These are phyloP conservation scores for Brachionus manjavacas DNA, from an alignment of 1,140 invertebrate species.

Conservation along the genomic window DNA sequence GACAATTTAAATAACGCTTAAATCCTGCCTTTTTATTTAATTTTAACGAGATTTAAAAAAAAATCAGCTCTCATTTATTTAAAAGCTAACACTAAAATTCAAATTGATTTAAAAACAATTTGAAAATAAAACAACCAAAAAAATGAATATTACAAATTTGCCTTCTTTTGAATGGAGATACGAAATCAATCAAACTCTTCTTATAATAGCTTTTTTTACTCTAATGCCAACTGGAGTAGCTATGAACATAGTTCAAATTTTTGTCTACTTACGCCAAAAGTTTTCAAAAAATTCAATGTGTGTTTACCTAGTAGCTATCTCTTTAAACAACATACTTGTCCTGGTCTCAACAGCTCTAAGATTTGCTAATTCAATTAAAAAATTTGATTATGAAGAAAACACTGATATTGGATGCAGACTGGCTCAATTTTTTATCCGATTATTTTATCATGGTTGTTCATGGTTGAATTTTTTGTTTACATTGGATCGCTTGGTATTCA, in stretches of 20 bases:
- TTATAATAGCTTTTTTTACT: background rate
- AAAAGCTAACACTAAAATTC: no score
- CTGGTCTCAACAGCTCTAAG: background rate
- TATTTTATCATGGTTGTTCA: background rate
- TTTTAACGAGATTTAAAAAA: no score
- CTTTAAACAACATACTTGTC: background rate
- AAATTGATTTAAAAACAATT: no score
- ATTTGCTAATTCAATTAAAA: background rate
- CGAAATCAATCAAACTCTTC: background rate
- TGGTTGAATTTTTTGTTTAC: background rate
- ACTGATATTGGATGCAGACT: background rate
- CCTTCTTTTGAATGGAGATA: background rate
- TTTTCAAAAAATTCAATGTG: background rate
- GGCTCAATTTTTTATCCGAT: background rate
- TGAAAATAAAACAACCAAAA: no score
- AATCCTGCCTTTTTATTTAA: no score
- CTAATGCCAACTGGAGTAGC: background rate
- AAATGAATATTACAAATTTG: background rate
- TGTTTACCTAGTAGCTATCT: background rate
- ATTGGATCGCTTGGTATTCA: background rate
- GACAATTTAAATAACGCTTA: no score
- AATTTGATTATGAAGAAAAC: background rate
- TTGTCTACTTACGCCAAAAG: background rate
- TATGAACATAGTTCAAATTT: background rate
- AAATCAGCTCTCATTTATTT: background rate